Conservation (phyloP, 2,888 invertebrate species). For the Dryobota labecula region DNA sequence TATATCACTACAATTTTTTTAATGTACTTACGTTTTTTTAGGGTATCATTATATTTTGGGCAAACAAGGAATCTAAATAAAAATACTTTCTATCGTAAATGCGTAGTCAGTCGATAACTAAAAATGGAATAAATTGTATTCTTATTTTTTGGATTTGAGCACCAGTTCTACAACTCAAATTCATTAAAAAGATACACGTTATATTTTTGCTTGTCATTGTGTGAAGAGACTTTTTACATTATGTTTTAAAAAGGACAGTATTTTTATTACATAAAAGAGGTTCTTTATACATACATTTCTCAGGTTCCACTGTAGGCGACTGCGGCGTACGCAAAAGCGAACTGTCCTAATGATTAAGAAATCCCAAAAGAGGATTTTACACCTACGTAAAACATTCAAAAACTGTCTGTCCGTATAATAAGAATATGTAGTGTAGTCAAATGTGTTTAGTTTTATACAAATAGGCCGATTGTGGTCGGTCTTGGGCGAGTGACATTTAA, state of each 20-base stretch:
- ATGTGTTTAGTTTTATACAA: constrained; percentile 33
- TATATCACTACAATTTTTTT: constrained; percentile 81
- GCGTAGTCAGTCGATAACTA: constrained; percentile 74
- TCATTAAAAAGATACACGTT: constrained; percentile 30
- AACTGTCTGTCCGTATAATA: constrained; percentile 49
- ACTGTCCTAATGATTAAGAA: constrained; percentile 51
- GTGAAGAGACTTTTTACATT: constrained; percentile 48
- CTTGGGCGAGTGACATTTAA: neutral
- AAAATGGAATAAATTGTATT: constrained; percentile 63
- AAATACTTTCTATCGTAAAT: constrained; percentile 69
- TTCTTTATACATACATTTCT: constrained; percentile 58
- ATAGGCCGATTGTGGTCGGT: constrained; percentile 61
- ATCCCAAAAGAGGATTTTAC: constrained; percentile 67
- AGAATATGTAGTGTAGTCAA: constrained; percentile 23
- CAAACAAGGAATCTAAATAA: constrained; percentile 43
- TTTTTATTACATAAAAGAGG: constrained; percentile 49
- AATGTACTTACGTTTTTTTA: constrained; percentile 61
- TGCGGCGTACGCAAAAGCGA: constrained; percentile 55
- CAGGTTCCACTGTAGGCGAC: constrained; percentile 59
- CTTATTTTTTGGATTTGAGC: no score
- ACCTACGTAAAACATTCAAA: constrained; percentile 62
- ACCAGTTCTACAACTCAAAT: constrained; percentile 67
- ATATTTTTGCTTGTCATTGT: constrained; percentile 22
- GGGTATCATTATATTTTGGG: constrained; percentile 42
- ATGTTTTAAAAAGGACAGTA: constrained; percentile 38